A percentile compares a stretch with the other conserved stretches of the same genome.
phyloP scores from a whole-genome alignment of 2,113 vertebrate species.

The Silurus asotus region DNA sequence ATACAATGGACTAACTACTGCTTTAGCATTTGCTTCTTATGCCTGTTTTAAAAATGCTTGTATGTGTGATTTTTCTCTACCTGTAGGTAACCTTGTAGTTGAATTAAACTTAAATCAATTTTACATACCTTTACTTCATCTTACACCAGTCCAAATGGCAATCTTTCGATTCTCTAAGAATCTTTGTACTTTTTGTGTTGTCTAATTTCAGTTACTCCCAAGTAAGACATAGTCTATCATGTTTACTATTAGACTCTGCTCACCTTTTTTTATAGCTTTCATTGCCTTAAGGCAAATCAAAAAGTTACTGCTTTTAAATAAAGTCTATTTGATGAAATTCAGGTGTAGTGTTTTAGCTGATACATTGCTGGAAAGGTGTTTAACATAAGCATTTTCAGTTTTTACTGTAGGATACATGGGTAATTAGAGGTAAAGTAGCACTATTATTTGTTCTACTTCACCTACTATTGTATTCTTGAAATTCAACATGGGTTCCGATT shows the following conservation, averaged over 20 bases:
- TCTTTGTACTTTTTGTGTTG: constrained; percentile 57
- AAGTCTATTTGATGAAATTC: constrained; percentile 58
- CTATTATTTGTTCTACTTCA: constrained; percentile 4
- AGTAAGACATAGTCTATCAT: constrained; percentile 60
- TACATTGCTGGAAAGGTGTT: not conserved
- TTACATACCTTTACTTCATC: constrained; percentile 60
- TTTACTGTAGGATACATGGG: constrained; percentile 11
- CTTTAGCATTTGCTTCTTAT: constrained; percentile 56
- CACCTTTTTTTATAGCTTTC: constrained; percentile 70
- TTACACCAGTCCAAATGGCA: constrained; percentile 59
- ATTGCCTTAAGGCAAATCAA: constrained; percentile 69
- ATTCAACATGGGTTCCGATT: constrained; percentile 32
- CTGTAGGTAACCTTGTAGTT: constrained; percentile 63
- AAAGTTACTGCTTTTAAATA: constrained; percentile 70
- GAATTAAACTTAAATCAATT: constrained; percentile 58
- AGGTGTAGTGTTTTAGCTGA: constrained; percentile 29
- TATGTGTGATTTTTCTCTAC: constrained; percentile 58
- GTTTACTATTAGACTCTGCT: constrained; percentile 70
- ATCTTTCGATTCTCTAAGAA: constrained; percentile 57
- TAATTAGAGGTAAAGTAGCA: constrained; percentile 22
- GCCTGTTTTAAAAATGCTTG: constrained; percentile 57
- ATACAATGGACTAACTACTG: constrained; percentile 66
- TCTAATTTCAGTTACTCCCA: constrained; percentile 67
- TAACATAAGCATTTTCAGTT: constrained; percentile 11
- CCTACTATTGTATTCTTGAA: constrained; percentile 10